A percentile compares a stretch with the other conserved stretches of the same genome.
Evolutionary conservation across 2,797 vertebrate species (phyloP).

Genomic region (Pipistrellus pygmaeus): DNA sequence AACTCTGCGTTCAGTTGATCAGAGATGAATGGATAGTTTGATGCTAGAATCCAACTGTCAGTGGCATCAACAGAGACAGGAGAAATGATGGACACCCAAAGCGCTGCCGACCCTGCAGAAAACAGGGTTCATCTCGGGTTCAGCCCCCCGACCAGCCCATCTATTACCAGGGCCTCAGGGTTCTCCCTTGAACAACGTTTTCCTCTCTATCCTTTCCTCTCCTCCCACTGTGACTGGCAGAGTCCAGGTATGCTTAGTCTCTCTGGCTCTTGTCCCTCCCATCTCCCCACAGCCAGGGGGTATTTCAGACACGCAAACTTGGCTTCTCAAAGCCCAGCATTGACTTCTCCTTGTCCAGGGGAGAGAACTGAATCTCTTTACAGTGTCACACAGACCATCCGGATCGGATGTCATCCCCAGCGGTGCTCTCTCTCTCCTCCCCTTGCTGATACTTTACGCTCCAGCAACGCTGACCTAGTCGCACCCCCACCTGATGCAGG

Average conservation of each 20-base stretch:
- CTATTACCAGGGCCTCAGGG: rapidly evolving
- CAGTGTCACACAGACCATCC: rapidly evolving
- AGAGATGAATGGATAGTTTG: neutral
- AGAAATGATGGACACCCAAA: neutral
- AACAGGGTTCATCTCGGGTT: neutral
- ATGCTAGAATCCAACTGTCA: rapidly evolving
- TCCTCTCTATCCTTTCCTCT: neutral
- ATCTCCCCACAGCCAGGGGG: too few relatives aligned
- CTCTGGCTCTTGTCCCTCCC: neutral
- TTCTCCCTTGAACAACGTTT: neutral
- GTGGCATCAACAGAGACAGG: neutral
- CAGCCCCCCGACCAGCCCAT: neutral
- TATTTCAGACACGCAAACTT: neutral
- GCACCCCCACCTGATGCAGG: rapidly evolving
- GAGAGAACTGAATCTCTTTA: neutral
- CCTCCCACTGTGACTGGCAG: neutral
- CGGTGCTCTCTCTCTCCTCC: too few relatives aligned
- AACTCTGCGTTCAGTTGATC: neutral
- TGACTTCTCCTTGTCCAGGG: neutral
- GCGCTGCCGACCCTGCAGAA: neutral
- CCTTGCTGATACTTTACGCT: neutral
- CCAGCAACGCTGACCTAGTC: neutral
- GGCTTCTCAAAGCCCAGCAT: neutral
- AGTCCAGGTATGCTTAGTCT: too few relatives aligned
- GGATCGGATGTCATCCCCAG: rapidly evolving